These are phyloP conservation scores for Acanthis flammea DNA, from an alignment of 2,797 vertebrate genomes.

Conservation along the genomic window DNA sequence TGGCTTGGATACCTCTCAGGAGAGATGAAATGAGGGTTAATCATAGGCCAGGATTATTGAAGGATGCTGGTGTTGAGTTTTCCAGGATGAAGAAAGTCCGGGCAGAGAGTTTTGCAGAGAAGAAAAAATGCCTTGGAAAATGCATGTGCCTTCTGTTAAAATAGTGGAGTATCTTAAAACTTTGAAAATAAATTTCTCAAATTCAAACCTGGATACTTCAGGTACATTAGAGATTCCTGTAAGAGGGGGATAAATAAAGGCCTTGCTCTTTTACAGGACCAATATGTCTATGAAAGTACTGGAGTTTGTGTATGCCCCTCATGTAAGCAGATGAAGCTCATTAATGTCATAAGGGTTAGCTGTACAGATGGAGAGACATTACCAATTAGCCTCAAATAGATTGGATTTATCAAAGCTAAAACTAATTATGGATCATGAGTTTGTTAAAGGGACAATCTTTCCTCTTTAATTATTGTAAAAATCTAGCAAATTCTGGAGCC, in stretches of 20 bases:
- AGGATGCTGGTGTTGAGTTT: not conserved
- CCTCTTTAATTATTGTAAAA: not conserved
- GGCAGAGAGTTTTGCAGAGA: not conserved
- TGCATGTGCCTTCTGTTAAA: not conserved
- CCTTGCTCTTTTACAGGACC: not conserved
- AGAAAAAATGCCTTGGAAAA: not conserved
- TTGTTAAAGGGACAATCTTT: not conserved
- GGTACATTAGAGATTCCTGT: not conserved
- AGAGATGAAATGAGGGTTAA: not conserved
- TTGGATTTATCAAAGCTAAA: not conserved
- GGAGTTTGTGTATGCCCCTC: not conserved
- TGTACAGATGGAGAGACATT: conserved; percentile 15
- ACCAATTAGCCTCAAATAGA: not conserved
- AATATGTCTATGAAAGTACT: not conserved
- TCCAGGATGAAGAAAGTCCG: not conserved
- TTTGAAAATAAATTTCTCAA: not conserved
- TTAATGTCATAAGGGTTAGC: not conserved
- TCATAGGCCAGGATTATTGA: not conserved
- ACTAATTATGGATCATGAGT: not conserved
- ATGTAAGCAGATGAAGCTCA: not conserved
- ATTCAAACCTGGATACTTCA: not conserved
- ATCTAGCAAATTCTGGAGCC: not conserved
- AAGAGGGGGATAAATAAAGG: not conserved
- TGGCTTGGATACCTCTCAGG: not conserved
- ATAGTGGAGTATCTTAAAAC: not conserved